Conservation (phyloP, 2,113 vertebrate genomes). For the Tragulus kanchil region DNA sequence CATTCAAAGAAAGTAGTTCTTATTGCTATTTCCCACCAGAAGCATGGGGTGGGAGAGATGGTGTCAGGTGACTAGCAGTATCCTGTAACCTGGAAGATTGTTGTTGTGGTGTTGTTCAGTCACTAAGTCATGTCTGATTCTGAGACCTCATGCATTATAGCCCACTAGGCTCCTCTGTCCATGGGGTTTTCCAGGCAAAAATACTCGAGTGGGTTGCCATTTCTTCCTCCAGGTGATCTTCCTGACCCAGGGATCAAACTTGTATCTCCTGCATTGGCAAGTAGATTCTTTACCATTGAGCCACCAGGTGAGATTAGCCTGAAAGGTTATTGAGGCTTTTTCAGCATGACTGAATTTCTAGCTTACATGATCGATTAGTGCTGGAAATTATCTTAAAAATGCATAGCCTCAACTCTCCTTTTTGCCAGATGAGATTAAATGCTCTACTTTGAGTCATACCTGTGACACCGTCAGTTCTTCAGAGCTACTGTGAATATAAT, state of each 20-base stretch:
- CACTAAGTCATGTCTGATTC: not conserved
- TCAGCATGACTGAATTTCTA: not conserved
- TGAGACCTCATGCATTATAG: not conserved
- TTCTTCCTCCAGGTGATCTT: not conserved
- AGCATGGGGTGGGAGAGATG: not conserved
- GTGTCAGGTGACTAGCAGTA: not conserved
- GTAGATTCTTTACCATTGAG: not conserved
- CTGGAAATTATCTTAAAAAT: not conserved
- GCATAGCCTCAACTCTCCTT: not conserved
- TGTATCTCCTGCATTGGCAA: not conserved
- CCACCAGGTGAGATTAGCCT: not conserved
- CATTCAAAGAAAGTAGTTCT: not conserved
- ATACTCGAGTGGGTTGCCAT: not conserved
- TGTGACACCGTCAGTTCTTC: not conserved
- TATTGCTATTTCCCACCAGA: not conserved
- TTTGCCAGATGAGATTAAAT: not conserved
- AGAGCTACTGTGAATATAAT: not conserved
- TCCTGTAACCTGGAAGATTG: not conserved
- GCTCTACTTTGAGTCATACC: not conserved
- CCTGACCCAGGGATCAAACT: not conserved
- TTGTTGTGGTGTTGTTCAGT: not conserved
- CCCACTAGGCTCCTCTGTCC: not conserved
- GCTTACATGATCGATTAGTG: not conserved
- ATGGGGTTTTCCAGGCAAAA: not conserved
- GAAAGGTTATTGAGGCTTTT: not conserved